Percentiles rank a stretch among this genome's conserved stretches.
Evolutionary conservation across 2,888 invertebrate species (phyloP).

Genomic region (Spicauda simplicius): DNA sequence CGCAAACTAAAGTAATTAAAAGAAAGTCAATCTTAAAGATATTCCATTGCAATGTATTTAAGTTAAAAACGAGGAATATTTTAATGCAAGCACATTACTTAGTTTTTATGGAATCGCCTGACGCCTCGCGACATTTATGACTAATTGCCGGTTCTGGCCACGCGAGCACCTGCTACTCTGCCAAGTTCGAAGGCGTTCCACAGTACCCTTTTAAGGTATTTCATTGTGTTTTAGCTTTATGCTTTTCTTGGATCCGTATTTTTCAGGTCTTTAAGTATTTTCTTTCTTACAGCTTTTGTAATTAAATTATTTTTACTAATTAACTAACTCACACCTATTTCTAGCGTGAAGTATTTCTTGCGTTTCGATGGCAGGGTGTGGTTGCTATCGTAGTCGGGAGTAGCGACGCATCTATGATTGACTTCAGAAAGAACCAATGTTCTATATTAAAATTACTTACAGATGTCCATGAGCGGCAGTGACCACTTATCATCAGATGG

Average conservation of each 20-base stretch:
- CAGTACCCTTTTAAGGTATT: background rate
- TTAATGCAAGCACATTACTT: constrained; percentile 53
- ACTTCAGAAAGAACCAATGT: too few relatives aligned
- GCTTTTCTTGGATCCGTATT: background rate
- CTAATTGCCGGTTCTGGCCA: too few relatives aligned
- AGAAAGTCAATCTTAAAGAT: constrained; percentile 12
- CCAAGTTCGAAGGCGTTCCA: background rate
- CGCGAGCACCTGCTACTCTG: constrained; percentile 32
- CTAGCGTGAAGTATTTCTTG: too few relatives aligned
- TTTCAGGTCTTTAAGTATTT: background rate
- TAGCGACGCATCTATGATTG: too few relatives aligned
- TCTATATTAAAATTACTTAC: too few relatives aligned
- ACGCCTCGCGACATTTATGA: constrained; percentile 51
- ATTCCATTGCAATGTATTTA: constrained; percentile 16
- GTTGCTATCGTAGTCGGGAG: too few relatives aligned
- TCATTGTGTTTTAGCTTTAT: background rate
- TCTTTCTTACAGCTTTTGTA: too few relatives aligned
- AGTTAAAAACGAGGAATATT: constrained; percentile 10
- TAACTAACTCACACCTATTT: too few relatives aligned
- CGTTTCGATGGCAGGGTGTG: too few relatives aligned
- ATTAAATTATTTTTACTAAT: too few relatives aligned
- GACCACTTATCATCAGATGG: too few relatives aligned
- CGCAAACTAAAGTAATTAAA: background rate
- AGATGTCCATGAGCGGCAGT: too few relatives aligned
- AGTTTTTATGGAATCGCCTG: constrained; percentile 65